These are phyloP conservation scores for Nasonovia ribisnigri DNA, from an alignment of 2,888 invertebrate genomes.

Conservation along the genomic window DNA sequence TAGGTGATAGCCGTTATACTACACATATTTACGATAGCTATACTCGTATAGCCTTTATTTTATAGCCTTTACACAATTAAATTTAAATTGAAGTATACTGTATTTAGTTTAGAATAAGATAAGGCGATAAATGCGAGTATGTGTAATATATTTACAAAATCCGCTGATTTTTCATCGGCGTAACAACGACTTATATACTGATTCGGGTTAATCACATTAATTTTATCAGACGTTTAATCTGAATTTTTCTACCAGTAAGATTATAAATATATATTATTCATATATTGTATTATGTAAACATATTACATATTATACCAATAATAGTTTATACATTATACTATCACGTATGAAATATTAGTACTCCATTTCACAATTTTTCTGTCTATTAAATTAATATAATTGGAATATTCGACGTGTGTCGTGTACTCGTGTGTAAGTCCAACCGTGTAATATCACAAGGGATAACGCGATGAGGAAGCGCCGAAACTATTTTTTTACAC, in stretches of 20 bases:
- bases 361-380: background rate
- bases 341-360: background rate
- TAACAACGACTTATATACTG: background rate
- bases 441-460: background rate
- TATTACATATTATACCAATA: background rate
- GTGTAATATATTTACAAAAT: background rate
- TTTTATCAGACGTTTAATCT: background rate
- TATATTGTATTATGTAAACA: background rate
- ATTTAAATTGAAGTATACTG: background rate
- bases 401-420: too few relatives aligned
- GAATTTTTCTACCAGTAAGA: background rate
- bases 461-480: background rate
- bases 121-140: background rate
- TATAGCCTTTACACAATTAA: background rate
- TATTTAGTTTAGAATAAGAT: slow-evolving; percentile 1
- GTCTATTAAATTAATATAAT: background rate
- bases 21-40: too few relatives aligned
- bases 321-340: background rate
- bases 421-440: background rate
- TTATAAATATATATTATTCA: background rate
- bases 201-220: background rate
- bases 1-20: background rate
- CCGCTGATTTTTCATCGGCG: background rate
- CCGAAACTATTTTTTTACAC: background rate
- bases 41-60: too few relatives aligned